Percentiles rank a stretch among this genome's conserved stretches.
These are phyloP conservation scores for Crypturellus tataupa DNA, from an alignment of 2,797 vertebrate species.

Conservation along the genomic window DNA sequence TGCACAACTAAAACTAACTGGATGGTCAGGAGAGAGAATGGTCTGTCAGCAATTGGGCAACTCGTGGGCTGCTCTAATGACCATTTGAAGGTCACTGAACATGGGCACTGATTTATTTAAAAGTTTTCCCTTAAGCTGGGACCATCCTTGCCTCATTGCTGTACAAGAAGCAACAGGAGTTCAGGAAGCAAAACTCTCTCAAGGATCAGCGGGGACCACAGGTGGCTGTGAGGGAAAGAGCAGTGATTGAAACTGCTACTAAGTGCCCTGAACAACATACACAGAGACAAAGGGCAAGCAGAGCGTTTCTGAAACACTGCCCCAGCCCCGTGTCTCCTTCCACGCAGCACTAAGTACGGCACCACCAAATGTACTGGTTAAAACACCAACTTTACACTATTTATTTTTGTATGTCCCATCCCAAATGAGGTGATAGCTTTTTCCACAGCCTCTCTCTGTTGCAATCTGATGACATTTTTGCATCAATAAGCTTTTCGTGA, in stretches of 20 bases:
- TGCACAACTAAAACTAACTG: constrained; percentile 3
- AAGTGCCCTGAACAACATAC: not conserved
- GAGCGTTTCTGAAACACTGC: not conserved
- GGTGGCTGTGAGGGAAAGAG: not conserved
- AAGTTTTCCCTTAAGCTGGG: not conserved
- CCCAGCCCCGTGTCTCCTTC: not conserved
- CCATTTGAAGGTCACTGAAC: not conserved
- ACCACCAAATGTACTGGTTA: not conserved
- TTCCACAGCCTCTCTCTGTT: constrained; percentile 2
- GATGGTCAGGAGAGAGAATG: not conserved
- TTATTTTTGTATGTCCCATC: not conserved
- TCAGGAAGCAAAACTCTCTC: not conserved
- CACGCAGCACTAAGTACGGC: not conserved
- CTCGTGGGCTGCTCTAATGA: not conserved
- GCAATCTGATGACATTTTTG: not conserved
- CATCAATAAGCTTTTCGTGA: constrained; percentile 4
- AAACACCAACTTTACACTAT: not conserved
- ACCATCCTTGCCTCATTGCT: not conserved
- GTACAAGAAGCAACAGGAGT: not conserved
- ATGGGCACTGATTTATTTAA: not conserved
- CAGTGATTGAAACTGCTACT: not conserved
- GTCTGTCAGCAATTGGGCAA: not conserved
- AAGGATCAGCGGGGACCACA: not conserved
- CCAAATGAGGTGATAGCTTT: not conserved
- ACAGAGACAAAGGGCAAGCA: not conserved